Conservation (phyloP, 2,113 vertebrate species). For the Halcyon senegalensis region DNA sequence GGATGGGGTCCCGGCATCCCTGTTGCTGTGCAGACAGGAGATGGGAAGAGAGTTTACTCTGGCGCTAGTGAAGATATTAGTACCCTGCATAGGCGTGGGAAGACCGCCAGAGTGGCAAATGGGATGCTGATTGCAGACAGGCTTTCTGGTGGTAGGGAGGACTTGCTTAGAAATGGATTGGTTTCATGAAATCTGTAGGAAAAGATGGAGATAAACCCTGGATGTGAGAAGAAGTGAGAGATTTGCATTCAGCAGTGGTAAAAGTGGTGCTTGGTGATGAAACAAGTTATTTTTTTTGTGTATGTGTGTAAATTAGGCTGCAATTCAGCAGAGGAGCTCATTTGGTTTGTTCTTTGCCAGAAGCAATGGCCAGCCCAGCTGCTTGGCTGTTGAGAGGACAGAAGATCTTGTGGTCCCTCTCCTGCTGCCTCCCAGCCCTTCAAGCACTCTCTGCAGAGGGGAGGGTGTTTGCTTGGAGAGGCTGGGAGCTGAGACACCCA, state of each 20-base stretch:
- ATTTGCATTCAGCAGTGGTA: not conserved
- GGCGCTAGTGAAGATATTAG: not conserved
- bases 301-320: accelerated
- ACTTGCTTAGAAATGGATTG: not conserved
- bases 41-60: not conserved
- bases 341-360: not conserved
- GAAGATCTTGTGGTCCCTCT: not conserved
- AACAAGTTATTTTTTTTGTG: not conserved
- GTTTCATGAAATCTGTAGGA: not conserved
- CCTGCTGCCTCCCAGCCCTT: not conserved
- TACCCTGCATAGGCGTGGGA: accelerated
- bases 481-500: not conserved
- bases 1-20: not conserved
- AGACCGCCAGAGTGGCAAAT: not conserved
- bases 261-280: not conserved
- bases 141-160: not conserved
- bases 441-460: not conserved
- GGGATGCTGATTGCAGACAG: not conserved
- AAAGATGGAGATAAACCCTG: not conserved
- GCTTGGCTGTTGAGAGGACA: not conserved
- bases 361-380: not conserved
- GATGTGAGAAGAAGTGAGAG: not conserved
- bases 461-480: not conserved
- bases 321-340: not conserved
- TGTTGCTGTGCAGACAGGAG: accelerated